Percentiles rank a stretch among this genome's conserved stretches.
Evolutionary conservation across 2,113 vertebrate genomes (phyloP).

Genomic region (Formicarius rufipectus): DNA sequence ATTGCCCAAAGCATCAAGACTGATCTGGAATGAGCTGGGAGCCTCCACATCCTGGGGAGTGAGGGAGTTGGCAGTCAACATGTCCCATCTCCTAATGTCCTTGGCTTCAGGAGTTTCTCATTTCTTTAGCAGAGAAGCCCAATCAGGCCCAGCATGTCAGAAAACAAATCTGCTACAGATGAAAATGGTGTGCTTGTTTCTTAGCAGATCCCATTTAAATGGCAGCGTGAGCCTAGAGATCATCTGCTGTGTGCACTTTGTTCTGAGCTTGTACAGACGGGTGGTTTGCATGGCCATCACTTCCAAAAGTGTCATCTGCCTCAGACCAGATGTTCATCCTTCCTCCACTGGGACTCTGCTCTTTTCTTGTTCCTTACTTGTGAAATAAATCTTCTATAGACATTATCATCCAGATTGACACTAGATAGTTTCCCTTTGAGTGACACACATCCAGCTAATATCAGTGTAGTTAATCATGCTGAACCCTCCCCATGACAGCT

Average conservation of each 20-base stretch:
- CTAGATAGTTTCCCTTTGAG: background rate
- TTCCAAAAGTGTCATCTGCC: constrained; percentile 50
- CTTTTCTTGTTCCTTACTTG: background rate
- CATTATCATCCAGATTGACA: background rate
- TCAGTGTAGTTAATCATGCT: background rate
- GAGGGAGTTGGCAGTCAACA: background rate
- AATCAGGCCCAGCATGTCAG: background rate
- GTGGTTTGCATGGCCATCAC: constrained; percentile 36
- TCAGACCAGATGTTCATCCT: constrained; percentile 57
- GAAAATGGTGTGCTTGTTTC: constrained; percentile 26
- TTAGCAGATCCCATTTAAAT: constrained; percentile 43
- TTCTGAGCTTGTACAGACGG: constrained; percentile 1
- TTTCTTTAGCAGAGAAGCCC: background rate
- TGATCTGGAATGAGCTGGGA: constrained; percentile 17
- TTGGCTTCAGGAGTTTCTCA: constrained; percentile 31
- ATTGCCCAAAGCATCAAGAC: background rate
- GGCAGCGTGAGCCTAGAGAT: constrained; percentile 24
- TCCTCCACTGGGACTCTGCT: constrained; percentile 25
- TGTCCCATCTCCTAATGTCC: constrained; percentile 10
- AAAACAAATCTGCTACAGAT: constrained; percentile 14
- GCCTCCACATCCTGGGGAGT: background rate
- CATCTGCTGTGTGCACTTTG: background rate
- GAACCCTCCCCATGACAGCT: background rate
- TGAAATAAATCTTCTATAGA: background rate
- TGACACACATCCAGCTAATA: background rate